Percentiles rank a stretch among this genome's conserved stretches.
Conservation (phyloP, 1,140 invertebrate genomes). For the Mya arenaria region DNA sequence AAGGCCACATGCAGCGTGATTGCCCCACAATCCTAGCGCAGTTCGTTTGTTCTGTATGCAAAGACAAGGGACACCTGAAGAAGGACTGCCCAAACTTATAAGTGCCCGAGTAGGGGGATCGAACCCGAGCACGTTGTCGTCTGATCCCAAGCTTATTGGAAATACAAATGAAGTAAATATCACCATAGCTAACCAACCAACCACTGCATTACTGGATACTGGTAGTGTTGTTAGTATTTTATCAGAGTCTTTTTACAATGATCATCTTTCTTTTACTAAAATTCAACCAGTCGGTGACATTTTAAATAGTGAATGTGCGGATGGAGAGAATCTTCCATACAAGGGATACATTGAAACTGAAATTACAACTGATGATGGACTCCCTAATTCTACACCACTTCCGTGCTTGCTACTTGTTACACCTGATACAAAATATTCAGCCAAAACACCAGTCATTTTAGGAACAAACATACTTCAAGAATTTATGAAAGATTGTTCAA, state of each 20-base stretch:
- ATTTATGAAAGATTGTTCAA: neutral
- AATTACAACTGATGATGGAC: neutral
- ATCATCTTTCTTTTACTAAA: neutral
- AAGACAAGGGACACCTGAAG: neutral
- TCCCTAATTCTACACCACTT: neutral
- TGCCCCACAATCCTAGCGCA: neutral
- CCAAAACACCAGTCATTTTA: slow-evolving; percentile 6
- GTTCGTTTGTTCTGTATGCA: neutral
- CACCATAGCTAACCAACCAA: neutral
- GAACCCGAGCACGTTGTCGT: neutral
- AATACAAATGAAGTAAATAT: slow-evolving; percentile 1
- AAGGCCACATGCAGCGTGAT: slow-evolving; percentile 12
- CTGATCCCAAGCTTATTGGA: neutral
- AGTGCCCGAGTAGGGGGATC: slow-evolving; percentile 14
- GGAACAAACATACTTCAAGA: slow-evolving; percentile 14
- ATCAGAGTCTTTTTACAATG: slow-evolving; percentile 16
- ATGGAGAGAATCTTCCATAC: slow-evolving; percentile 7
- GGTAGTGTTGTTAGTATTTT: neutral
- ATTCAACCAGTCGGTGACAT: neutral
- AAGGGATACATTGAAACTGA: slow-evolving; percentile 5
- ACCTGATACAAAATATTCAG: slow-evolving; percentile 12
- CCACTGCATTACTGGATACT: slow-evolving; percentile 2
- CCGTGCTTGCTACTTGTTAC: slow-evolving; percentile 10
- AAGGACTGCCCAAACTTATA: slow-evolving; percentile 11
- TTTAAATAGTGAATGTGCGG: slow-evolving; percentile 15